Percentiles rank a stretch among this genome's conserved stretches.
These are phyloP conservation scores for Tricholaema leucomelas DNA, from an alignment of 2,113 vertebrate genomes.

Conservation along the genomic window DNA sequence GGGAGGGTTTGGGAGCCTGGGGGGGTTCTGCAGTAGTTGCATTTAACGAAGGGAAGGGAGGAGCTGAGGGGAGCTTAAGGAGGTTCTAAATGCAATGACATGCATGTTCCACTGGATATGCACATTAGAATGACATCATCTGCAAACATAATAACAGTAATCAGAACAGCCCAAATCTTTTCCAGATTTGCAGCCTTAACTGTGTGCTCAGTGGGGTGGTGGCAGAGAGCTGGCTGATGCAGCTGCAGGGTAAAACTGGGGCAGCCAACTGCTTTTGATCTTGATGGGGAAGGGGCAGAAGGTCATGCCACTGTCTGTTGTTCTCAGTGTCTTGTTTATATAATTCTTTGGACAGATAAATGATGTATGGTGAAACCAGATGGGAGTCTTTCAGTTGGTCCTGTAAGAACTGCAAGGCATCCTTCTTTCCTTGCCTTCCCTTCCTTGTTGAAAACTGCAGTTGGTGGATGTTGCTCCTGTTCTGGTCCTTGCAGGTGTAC, in stretches of 20 bases:
- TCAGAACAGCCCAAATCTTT: not conserved
- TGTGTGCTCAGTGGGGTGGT: not conserved
- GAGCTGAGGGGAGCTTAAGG: not conserved
- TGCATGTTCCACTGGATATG: not conserved
- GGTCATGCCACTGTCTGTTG: not conserved
- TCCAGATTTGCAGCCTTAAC: slow-evolving; percentile 19
- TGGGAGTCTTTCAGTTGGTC: not conserved
- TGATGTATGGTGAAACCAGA: not conserved
- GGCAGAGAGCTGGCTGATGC: not conserved
- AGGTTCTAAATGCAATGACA: not conserved
- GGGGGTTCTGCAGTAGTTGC: not conserved
- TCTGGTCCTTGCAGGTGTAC: not conserved
- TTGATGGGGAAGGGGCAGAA: not conserved
- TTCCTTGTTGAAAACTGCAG: not conserved
- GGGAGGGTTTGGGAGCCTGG: not conserved
- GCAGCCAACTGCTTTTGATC: slow-evolving; percentile 50
- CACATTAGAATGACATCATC: slow-evolving; percentile 38
- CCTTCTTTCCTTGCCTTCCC: not conserved
- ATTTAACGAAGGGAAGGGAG: not conserved
- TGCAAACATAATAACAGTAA: not conserved
- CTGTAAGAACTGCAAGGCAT: not conserved
- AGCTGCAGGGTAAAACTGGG: slow-evolving; percentile 3
- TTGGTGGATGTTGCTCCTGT: not conserved
- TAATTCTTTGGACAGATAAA: not conserved
- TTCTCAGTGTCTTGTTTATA: not conserved